Evolutionary conservation across 2,113 vertebrate species (phyloP).

Genomic region (Neomonachus schauinslandi): DNA sequence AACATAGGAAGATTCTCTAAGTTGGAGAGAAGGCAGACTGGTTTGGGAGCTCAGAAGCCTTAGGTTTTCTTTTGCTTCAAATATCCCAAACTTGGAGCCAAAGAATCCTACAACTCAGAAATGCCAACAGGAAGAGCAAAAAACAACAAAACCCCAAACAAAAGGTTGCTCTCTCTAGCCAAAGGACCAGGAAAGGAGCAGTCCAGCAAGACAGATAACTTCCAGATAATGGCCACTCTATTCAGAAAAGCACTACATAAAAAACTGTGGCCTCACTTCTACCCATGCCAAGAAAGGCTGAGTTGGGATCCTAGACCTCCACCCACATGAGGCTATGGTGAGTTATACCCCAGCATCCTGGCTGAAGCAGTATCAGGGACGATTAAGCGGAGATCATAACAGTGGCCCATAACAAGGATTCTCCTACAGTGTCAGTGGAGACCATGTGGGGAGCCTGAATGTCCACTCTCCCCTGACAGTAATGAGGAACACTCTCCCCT

Average conservation of each 20-base stretch:
- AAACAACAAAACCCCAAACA: background rate
- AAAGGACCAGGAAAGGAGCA: background rate
- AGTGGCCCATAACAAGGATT: background rate
- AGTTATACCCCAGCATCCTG: background rate
- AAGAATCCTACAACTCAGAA: background rate
- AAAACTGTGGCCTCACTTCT: background rate
- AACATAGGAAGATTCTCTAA: background rate
- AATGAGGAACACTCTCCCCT: background rate
- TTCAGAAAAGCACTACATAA: background rate
- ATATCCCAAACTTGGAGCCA: background rate
- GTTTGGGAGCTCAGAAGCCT: background rate
- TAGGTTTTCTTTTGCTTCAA: background rate
- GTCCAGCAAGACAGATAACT: background rate
- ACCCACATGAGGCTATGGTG: background rate
- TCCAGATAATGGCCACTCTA: background rate
- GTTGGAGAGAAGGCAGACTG: background rate
- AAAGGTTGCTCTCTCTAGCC: background rate
- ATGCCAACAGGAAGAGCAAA: background rate
- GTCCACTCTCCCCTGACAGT: background rate
- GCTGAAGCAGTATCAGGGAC: background rate
- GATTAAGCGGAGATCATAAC: background rate
- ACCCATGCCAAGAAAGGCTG: background rate
- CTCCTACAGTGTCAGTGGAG: background rate
- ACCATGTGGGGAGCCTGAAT: background rate
- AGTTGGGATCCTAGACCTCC: background rate